Evolutionary conservation across 2,888 invertebrate species (phyloP), one percentile per base, ranked within the genome.

Genomic region (Entomobrya proxima): DNA sequence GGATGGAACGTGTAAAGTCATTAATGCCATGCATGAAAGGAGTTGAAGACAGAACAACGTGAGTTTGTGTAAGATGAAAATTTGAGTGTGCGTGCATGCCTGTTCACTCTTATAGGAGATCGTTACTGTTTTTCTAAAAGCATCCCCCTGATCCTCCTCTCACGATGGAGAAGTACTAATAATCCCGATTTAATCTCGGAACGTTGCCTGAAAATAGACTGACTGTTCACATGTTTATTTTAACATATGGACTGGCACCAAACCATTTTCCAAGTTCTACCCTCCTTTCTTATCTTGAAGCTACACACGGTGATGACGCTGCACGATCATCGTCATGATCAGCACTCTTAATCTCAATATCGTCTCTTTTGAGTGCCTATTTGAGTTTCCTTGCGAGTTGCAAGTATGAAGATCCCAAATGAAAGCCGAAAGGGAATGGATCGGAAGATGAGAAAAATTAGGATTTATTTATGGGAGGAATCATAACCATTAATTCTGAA

Each of bases 381-480:
- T 18, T 5, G 37, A 3, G 3, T 64, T 18, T 37, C n/a, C 35
- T 21, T 61, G 61, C 11, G 61, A 18, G 64, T n/a, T n/a, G n/a
- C n/a, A n/a, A n/a, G n/a, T n/a, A n/a, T n/a, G n/a, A n/a, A n/a
- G n/a, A n/a, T n/a, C n/a, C n/a, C n/a, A n/a, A n/a, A 55, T 58
- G 77, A 77, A 77, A 58, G 61, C 40, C 21, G 61, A 77, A 61
- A 18, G 27, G 52, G 52, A 75, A 52, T 75, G 35, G 52, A 52
- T 52, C 21, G 64, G 58, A 76, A 50, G 30, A 58, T 50, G 77
- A 77, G 27, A 24, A 58, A 81, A 82, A 82, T 75, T 58, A 75
- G 75, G 75, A 75, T 82, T 82, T 82, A 82, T 82, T 82, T 82
- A 82, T 82, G 82, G 82, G 64, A 44, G 82, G 64, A 75, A 75